Base-by-base conservation (phyloP, 2,797 vertebrate genomes). In the Alcedo atthis region DNA sequence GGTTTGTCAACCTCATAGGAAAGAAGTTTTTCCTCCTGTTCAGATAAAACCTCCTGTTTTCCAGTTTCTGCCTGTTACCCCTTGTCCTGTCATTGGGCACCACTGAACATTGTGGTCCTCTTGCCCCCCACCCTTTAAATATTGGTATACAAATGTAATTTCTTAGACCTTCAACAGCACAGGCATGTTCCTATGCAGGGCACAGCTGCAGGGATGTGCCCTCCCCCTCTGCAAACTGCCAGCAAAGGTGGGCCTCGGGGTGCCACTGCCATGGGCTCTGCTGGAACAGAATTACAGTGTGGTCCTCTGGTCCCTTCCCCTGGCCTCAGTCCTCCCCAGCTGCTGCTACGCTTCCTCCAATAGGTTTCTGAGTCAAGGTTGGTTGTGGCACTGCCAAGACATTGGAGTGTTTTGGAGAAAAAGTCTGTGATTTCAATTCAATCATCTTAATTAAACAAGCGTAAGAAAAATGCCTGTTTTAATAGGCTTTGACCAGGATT, bases 401-500 rank as follows among this genome's bases (percentile, higher is more conserved):
- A 35, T 17, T 85, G n/a, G 58, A 78, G 51, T 45, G 46, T 53
- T 94, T 82, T 48, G 35, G 66, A 42, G 26, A 35, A 85, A 88
- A 80, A 79, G 33, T 11, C 11, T 85, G 70, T 42, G 20, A 40
- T 64, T 58, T 24, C 48, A 74, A 30, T 92, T 87, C 58, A 70
- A 46, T 21, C 5, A 33, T 46, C 40, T 80, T 79, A 90, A 76
- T 86, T 86, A 91, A 48, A 48, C 68, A 85, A 64, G 53, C 16
- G 21, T 46, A 30, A 77, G 64, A 54, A 92, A 80, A 48, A 18
- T 1, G 2, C 11, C 6, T 17, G 74, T 85, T 91, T 81, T 26
- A 85, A 87, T 55, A 40, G 75, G 48, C 57, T 78, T 84, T 91
- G 77, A 94, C 92, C 63, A 87, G 82, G 76, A 89, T 19, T 0